Base-by-base conservation (phyloP, 1,140 invertebrate species). In the Drosophila seguyi region DNA sequence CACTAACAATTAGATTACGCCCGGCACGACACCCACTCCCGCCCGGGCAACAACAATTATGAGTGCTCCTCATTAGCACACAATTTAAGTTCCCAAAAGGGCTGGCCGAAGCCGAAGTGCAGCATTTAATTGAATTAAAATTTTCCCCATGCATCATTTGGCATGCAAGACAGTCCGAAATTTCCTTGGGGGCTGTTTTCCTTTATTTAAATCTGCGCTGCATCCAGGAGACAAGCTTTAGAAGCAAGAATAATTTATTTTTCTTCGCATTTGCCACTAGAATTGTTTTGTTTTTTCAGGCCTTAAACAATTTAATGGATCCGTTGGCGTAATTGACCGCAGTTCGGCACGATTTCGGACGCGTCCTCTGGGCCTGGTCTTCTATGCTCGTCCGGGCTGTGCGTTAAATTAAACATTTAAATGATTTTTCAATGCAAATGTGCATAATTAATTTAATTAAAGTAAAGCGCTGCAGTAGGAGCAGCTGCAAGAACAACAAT, bases 401-500 rank as follows among this genome's bases (percentile, higher is more conserved):
- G 53, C 18, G 53, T 81, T 88, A 74, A 83, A 87, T 88, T 83
- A 88, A 83, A 80, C 65, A 88, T 87, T 90, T 90, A 84, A 88
- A 88, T 81, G 60, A 50, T 77, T 90, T 84, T 88, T 36, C 65
- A 88, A 90, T 84, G 63, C 80, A 88, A 88, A 88, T 78, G 60
- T 65, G 81, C 85, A 88, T 88, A 84, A 88, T 88, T 90, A 88
- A 88, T 88, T 84, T 78, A 90, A 90, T 88, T 84, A 90, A 53
- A 80, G 74, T 81, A 68, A 84, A 88, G 67, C 66, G 68, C 22
- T 41, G 41, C 66, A 42, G 52, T 55, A 60, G 36, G 36, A 59
- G 18, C 59, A 53, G 50, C 31, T 36, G 50, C 50, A 36, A 36
- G 50, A 16, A 39, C 48, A 60, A 45, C 39, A 58, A 63, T 22